These are phyloP conservation scores for Standfussiana lucernea DNA, from an alignment of 2,888 invertebrate species.

Conservation along the genomic window DNA sequence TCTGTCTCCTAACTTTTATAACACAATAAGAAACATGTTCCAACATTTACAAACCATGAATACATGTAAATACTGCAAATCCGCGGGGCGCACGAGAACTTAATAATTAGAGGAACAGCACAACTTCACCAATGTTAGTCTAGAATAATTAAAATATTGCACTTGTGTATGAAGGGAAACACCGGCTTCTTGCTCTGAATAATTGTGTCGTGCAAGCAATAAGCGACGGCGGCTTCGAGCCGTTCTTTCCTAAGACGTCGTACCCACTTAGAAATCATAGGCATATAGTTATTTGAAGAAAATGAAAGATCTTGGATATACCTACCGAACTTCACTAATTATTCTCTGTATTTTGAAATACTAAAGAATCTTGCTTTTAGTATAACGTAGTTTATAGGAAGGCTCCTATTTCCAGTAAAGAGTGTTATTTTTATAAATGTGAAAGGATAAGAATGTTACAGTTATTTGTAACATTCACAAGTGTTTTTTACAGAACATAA, in stretches of 20 bases:
- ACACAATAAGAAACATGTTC: conserved; percentile 7
- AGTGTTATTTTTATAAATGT: not conserved
- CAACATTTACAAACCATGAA: conserved; percentile 44
- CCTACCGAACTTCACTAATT: not conserved
- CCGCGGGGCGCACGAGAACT: conserved; percentile 66
- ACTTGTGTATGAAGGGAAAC: conserved; percentile 73
- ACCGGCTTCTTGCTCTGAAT: conserved; percentile 68
- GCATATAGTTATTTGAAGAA: not conserved
- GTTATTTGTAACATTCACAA: not conserved
- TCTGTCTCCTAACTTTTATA: conserved; percentile 20
- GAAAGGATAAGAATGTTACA: too few species aligned
- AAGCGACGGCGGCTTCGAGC: not conserved
- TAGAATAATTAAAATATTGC: conserved; percentile 84
- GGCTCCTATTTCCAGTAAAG: not conserved
- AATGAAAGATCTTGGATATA: not conserved
- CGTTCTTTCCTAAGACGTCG: not conserved
- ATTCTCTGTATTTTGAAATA: not conserved
- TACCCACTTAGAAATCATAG: not conserved
- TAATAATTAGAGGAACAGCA: conserved; percentile 77
- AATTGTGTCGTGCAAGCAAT: conserved; percentile 41
- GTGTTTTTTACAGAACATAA: too few species aligned
- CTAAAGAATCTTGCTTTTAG: not conserved
- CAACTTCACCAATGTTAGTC: conserved; percentile 77
- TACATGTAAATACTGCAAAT: conserved; percentile 58
- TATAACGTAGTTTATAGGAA: not conserved